Conservation (phyloP, 2,797 vertebrate genomes). For the Poecile montanus region DNA sequence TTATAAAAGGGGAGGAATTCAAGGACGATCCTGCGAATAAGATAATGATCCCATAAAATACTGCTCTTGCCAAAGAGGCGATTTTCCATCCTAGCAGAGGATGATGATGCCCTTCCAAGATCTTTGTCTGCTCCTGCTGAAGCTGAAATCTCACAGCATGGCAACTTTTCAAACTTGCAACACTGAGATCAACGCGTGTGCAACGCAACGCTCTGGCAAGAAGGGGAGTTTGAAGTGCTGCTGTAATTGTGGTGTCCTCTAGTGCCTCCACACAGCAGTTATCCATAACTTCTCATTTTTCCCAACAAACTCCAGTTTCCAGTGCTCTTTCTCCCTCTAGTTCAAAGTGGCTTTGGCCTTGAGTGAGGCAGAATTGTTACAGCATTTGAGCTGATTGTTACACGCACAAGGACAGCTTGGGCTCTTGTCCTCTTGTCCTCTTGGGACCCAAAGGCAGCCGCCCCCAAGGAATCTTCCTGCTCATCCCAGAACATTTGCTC, state of each 20-base stretch:
- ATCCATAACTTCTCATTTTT: neutral
- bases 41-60: constrained; percentile 20
- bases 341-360: neutral
- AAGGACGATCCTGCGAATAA: neutral
- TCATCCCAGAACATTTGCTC: neutral
- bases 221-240: neutral
- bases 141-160: neutral
- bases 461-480: neutral
- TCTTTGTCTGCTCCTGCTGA: neutral
- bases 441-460: neutral
- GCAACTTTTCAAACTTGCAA: constrained; percentile 33
- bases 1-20: constrained; percentile 27
- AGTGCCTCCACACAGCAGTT: constrained; percentile 32
- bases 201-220: neutral
- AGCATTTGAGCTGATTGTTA: too few species aligned
- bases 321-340: neutral
- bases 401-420: neutral
- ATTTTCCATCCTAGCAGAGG: constrained; percentile 13
- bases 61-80: constrained; percentile 7
- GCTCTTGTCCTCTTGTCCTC: neutral
- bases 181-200: neutral
- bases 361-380: too few species aligned
- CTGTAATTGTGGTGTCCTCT: constrained; percentile 47
- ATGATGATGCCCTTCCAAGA: constrained; percentile 19
- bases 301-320: neutral